Conservation (phyloP, 2,888 invertebrate species). For the Caradrina clavipalpis region DNA sequence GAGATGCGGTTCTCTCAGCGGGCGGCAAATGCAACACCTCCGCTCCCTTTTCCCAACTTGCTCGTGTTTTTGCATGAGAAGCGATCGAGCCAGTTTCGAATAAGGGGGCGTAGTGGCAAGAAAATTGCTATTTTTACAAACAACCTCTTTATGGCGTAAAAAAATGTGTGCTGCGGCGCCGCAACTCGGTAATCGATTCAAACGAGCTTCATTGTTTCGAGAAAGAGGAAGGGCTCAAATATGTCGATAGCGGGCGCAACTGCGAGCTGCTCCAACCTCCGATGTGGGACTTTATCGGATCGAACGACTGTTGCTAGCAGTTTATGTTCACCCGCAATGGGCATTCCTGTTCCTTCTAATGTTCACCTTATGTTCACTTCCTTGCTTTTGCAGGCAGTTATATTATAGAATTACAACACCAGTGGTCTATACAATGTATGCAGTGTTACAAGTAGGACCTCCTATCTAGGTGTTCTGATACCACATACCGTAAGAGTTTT, state of each 20-base stretch:
- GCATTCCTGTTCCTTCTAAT: slow-evolving; percentile 78
- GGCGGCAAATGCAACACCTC: slow-evolving; percentile 74
- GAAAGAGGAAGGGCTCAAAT: slow-evolving; percentile 77
- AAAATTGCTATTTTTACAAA: slow-evolving; percentile 85
- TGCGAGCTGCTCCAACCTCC: slow-evolving; percentile 68
- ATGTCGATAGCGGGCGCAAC: slow-evolving; percentile 76
- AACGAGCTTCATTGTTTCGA: slow-evolving; percentile 82
- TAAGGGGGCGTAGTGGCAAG: slow-evolving; percentile 78
- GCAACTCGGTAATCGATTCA: slow-evolving; percentile 81
- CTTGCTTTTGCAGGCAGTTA: slow-evolving; percentile 60
- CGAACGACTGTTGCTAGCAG: slow-evolving; percentile 78
- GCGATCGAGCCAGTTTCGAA: slow-evolving; percentile 75
- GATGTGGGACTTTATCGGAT: slow-evolving; percentile 81
- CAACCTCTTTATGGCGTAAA: slow-evolving; percentile 79
- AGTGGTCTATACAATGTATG: slow-evolving; percentile 29
- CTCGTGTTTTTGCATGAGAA: slow-evolving; percentile 77
- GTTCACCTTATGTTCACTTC: slow-evolving; percentile 73
- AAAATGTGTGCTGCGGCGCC: slow-evolving; percentile 78
- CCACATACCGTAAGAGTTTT: slow-evolving; percentile 33
- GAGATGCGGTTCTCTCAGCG: slow-evolving; percentile 75
- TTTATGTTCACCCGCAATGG: slow-evolving; percentile 78
- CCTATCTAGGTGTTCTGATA: slow-evolving; percentile 26
- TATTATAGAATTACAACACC: slow-evolving; percentile 48
- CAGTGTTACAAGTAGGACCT: slow-evolving; percentile 21
- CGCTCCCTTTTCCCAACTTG: slow-evolving; percentile 72